Base-by-base conservation (phyloP, 2,797 vertebrate genomes). In the Eutrigla gurnardus region DNA sequence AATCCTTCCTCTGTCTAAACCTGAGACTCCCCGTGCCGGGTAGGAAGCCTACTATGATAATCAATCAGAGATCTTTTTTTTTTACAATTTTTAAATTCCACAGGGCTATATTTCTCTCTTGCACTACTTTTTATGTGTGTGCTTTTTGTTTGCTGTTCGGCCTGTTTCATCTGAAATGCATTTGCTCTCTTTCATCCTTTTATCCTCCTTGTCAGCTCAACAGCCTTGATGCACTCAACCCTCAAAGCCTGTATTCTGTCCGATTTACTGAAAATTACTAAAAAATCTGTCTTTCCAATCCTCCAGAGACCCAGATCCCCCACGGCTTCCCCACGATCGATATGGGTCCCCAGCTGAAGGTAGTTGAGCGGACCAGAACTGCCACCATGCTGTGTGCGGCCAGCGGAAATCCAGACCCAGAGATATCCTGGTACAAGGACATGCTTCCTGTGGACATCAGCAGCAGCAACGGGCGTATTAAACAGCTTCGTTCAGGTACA, bases 341-440 rank as follows among this genome's bases (percentile, higher is more conserved):
- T 85, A 99, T 99, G 98, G 97, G 97, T 47, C 98, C 98, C 0
- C 97, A 99, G 92, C 94, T 99, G 81, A 99, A 98, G 81, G 98
- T 99, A 91, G 98, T 99, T 43, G 98, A 99, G 82, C 96, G 92
- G 87, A 98, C 96, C 4, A 95, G 97, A 66, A 98, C 96, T 0
- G 97, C 98, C 90, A 99, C 97, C 5, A 98, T 99, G 97, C 92
- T 99, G 64, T 99, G 98, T 10, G 98, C 97, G 0, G 97, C 98
- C 69, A 96, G 97, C 0, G 98, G 97, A 6, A 98, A 98, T 86
- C 98, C 98, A 0, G 98, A 99, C 73, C 97, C 97, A 0, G 97
- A 99, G 91, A 99, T 99, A 91, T 94, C 96, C 68, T 99, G 98
- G 98, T 98, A 96, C 90, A 99, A 99, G 91, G 98, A 99, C 89